Evolutionary conservation across 2,113 vertebrate genomes (phyloP), one percentile per base, ranked within the genome.

Genomic region (Recurvirostra avosetta): DNA sequence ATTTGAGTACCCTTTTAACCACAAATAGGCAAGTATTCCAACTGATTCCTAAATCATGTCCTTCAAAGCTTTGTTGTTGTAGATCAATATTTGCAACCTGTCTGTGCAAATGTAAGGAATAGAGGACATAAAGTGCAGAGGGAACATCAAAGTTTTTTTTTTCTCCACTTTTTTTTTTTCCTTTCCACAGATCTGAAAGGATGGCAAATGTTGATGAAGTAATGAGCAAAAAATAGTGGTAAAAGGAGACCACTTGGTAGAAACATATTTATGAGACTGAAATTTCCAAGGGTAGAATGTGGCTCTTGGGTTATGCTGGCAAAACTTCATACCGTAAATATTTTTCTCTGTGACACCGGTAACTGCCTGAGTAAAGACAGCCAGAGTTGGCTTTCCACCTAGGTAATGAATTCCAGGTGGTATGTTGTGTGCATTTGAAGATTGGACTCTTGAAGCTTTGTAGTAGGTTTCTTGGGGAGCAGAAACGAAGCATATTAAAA

Each of bases 91-190:
- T 66, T 77, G 23, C 45, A 82, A 36, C 25, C 1, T 13, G 11
- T 47, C 40, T 82, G 25, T 49, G 36, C 21, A 63, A 29, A 34
- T 63, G 38, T 49, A 29, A 49, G n/a, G 47, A 67, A 55, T 3
- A 67, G 38, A 80, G 25, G 52, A 18, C 58, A 63, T 36, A 22
- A 72, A 65, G 9, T 43, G 6, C 49, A 77, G 49, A 63, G 36
- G 21, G 43, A 88, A 26, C 34, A 61, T 40, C 9, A 59, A 40
- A 4, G 5, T 32, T 30, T 15, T 45, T 15, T 26, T n/a, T 26
- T 32, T 5, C 34, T 18, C 18, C 26, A 17, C 40, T 13, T 23
- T 50, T 5, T 53, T 30, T 3, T 0, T 8, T 5, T 7, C 2
- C 10, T 61, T 32, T 62, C 41, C 23, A 25, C 26, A 65, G 29